A percentile compares a stretch with the other conserved stretches of the same genome.
Evolutionary conservation across 2,113 vertebrate genomes (phyloP).

Genomic region (Perca schrenkii): DNA sequence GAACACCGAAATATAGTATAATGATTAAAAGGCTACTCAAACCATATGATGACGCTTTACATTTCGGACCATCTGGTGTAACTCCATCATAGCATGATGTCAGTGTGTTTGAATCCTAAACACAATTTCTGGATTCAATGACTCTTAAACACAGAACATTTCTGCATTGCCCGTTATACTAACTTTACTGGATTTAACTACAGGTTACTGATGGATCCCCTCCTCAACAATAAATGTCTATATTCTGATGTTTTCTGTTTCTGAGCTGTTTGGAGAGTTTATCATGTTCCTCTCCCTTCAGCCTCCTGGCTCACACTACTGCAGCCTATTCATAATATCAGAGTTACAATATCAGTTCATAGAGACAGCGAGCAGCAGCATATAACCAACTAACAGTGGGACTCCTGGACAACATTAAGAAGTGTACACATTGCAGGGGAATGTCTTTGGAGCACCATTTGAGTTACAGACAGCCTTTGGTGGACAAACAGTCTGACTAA

Average conservation of each 20-base stretch:
- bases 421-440: constrained; percentile 9
- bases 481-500: constrained; percentile 19
- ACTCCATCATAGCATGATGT: background rate
- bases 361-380: background rate
- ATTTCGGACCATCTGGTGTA: background rate
- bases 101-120: background rate
- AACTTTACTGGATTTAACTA: background rate
- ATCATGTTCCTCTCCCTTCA: background rate
- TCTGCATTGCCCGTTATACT: background rate
- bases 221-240: background rate
- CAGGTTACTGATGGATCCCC: background rate
- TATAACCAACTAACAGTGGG: background rate
- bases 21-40: no score
- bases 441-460: constrained; percentile 11
- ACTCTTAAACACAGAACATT: background rate
- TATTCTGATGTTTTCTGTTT: background rate
- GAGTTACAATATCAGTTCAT: constrained; percentile 13
- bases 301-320: background rate
- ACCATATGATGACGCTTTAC: no score
- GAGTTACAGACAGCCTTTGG: background rate
- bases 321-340: background rate
- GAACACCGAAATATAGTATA: no score
- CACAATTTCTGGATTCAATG: background rate
- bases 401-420: constrained; percentile 3
- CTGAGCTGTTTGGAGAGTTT: background rate